Percentiles rank a stretch among this genome's conserved stretches.
Conservation (phyloP, 1,140 invertebrate genomes). For the Euura saliciscinereae region DNA sequence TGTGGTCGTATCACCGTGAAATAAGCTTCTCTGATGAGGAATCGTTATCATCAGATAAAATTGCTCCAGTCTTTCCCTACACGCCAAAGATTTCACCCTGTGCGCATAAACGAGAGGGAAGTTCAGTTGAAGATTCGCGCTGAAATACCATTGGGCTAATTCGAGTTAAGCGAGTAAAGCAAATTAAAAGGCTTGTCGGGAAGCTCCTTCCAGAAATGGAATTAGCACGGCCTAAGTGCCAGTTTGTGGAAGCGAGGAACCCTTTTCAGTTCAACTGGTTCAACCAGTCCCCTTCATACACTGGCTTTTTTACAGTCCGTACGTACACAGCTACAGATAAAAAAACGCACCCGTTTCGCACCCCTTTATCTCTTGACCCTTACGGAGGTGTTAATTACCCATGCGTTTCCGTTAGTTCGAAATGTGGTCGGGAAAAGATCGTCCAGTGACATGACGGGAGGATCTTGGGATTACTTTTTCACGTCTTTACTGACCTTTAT, state of each 20-base stretch:
- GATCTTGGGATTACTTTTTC: background rate
- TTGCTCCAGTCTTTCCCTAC: too few species aligned
- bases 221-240: background rate
- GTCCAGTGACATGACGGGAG: too few species aligned
- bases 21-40: too few species aligned
- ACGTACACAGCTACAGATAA: background rate
- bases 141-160: background rate
- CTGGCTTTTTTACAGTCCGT: background rate
- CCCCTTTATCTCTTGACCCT: background rate
- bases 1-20: too few species aligned
- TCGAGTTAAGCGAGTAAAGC: background rate
- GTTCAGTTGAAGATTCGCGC: background rate
- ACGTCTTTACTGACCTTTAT: background rate
- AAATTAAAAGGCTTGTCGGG: background rate
- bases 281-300: too few species aligned
- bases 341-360: too few species aligned
- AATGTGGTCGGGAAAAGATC: too few species aligned
- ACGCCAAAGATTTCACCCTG: too few species aligned
- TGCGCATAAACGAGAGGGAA: background rate
- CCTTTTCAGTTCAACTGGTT: background rate
- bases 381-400: too few species aligned
- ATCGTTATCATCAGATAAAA: too few species aligned
- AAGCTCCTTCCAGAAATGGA: background rate
- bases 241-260: background rate
- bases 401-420: too few species aligned